Evolutionary conservation across 2,113 vertebrate species (phyloP).

Genomic region (Felis catus): DNA sequence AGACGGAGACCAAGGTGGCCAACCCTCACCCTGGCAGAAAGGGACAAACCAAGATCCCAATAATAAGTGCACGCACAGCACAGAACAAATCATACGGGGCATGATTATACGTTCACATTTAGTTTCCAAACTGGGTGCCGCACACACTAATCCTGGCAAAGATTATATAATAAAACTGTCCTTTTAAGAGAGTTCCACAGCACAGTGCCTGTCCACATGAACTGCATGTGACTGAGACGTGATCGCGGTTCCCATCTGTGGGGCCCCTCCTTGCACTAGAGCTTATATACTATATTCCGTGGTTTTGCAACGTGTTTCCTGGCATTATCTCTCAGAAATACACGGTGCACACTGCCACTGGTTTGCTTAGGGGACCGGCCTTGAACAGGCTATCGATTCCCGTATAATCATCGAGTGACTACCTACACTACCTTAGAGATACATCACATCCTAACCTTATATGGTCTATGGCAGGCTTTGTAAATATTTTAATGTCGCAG

Average conservation of each 20-base stretch:
- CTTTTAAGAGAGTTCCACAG: neutral
- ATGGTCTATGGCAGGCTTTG: neutral
- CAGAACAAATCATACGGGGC: neutral
- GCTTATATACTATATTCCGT: neutral
- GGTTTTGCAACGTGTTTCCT: neutral
- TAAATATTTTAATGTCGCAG: neutral
- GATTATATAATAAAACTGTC: neutral
- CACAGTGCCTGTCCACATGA: neutral
- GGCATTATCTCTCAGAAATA: neutral
- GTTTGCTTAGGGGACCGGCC: neutral
- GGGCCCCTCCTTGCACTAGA: neutral
- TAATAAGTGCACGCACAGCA: neutral
- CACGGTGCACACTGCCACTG: neutral
- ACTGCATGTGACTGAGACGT: neutral
- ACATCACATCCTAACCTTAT: neutral
- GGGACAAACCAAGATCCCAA: neutral
- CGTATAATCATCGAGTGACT: neutral
- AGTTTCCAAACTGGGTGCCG: neutral
- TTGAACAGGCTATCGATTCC: neutral
- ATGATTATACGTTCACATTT: neutral
- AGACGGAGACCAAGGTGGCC: neutral
- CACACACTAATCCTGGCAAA: neutral
- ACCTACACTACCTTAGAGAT: no score
- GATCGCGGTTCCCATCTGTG: neutral
- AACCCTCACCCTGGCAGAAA: neutral